These are phyloP conservation scores for Scaptomyza hsui DNA, from an alignment of 1,140 invertebrate species.

Conservation along the genomic window DNA sequence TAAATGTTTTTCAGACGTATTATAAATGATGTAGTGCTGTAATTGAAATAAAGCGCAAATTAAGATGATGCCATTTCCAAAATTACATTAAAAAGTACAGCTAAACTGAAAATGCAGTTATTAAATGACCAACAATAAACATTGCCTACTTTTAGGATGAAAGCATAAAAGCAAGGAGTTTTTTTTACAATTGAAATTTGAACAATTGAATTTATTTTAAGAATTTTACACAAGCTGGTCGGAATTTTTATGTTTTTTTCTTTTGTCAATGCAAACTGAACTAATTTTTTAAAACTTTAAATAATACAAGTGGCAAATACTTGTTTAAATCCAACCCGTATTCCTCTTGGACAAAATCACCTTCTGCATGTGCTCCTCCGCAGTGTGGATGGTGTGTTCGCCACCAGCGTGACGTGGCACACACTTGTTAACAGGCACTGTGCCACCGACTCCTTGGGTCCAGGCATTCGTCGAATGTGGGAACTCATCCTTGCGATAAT, in stretches of 20 bases:
- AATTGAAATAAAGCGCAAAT: conserved; percentile 21
- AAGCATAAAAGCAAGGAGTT: not conserved
- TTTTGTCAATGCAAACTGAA: not conserved
- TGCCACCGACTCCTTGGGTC: conserved; percentile 31
- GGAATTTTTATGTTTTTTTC: not conserved
- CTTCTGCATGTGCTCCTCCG: conserved; percentile 86
- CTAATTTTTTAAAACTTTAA: not conserved
- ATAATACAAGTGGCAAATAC: not conserved
- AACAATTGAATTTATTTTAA: not conserved
- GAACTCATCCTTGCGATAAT: conserved; percentile 77
- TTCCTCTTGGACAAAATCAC: conserved; percentile 64
- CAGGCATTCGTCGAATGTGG: conserved; percentile 64
- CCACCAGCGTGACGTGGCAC: conserved; percentile 90
- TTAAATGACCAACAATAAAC: not conserved
- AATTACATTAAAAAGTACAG: conserved; percentile 4
- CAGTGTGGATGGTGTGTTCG: conserved; percentile 88
- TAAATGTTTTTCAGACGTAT: conserved; percentile 3
- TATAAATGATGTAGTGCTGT: not conserved
- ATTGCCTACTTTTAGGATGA: conserved; percentile 23
- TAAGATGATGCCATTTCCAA: conserved; percentile 13
- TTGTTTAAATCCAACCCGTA: conserved; percentile 47
- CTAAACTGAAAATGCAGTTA: conserved; percentile 6
- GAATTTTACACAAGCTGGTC: not conserved
- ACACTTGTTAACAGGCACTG: conserved; percentile 84
- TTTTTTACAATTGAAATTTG: not conserved